Percentiles rank a stretch among this genome's conserved stretches.
These are phyloP conservation scores for Sylvicapra grimmia DNA, from an alignment of 2,113 vertebrate genomes.

Conservation along the genomic window DNA sequence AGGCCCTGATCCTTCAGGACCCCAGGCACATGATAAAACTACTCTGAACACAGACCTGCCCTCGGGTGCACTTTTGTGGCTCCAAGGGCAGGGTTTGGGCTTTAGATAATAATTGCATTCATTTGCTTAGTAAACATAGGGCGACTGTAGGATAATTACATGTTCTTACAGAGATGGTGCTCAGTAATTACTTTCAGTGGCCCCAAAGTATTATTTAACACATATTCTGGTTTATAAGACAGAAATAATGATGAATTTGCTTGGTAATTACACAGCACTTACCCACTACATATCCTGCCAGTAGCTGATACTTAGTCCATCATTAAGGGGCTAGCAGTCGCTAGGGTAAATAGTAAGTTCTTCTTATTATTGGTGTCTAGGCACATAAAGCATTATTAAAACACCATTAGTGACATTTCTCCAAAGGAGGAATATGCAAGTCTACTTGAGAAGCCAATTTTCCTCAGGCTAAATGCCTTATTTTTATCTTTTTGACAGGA, in stretches of 20 bases:
- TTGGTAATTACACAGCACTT: conserved; percentile 77
- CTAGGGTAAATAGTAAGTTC: conserved; percentile 72
- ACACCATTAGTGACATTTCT: conserved; percentile 75
- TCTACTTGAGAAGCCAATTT: conserved; percentile 27
- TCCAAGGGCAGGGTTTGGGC: conserved; percentile 60
- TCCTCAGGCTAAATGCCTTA: conserved; percentile 51
- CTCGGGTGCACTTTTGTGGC: conserved; percentile 55
- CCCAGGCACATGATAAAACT: neutral
- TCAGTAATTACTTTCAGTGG: conserved; percentile 74
- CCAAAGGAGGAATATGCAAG: conserved; percentile 55
- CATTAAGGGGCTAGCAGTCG: conserved; percentile 74
- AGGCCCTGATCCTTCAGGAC: neutral
- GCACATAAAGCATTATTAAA: conserved; percentile 71
- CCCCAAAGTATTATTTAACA: conserved; percentile 81
- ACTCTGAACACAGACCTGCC: conserved; percentile 35
- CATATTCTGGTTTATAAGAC: conserved; percentile 79
- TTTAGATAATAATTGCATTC: conserved; percentile 70
- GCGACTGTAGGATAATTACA: conserved; percentile 68
- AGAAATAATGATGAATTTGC: conserved; percentile 80
- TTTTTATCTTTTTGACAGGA: conserved; percentile 60
- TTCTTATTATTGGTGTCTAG: conserved; percentile 65
- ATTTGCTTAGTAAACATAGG: conserved; percentile 70
- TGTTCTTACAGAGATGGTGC: conserved; percentile 66
- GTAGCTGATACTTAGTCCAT: conserved; percentile 72
- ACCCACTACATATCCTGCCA: conserved; percentile 76